Evolutionary conservation across 1,140 invertebrate species (phyloP).

Genomic region (Ooceraea biroi): DNA sequence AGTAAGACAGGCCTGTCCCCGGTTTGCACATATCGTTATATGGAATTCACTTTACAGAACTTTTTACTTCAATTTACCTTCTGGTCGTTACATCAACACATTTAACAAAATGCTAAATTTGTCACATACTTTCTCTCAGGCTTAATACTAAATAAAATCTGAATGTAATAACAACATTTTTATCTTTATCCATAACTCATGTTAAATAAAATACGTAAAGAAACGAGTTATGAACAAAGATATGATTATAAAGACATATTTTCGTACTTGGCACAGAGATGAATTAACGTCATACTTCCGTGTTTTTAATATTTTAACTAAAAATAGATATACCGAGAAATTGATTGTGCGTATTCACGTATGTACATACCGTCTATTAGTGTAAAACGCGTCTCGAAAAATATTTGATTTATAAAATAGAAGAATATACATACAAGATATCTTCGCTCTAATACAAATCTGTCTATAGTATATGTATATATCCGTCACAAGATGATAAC

Average conservation of each 20-base stretch:
- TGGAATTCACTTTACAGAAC: no score
- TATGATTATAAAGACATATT: constrained; percentile 42
- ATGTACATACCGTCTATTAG: constrained; percentile 3
- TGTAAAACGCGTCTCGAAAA: constrained; percentile 38
- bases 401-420: constrained; percentile 50
- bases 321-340: constrained; percentile 12
- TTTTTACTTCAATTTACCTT: constrained; percentile 37
- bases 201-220: constrained; percentile 1
- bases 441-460: no score
- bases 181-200: constrained; percentile 56
- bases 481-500: constrained; percentile 33
- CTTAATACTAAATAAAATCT: constrained; percentile 63
- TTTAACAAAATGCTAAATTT: constrained; percentile 40
- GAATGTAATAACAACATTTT: constrained; percentile 53
- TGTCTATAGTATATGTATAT: no score
- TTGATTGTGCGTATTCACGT: not conserved
- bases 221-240: constrained; percentile 50
- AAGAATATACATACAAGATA: not conserved
- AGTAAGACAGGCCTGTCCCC: no score
- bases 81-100: constrained; percentile 4
- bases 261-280: constrained; percentile 51
- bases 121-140: constrained; percentile 26
- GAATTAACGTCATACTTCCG: constrained; percentile 18
- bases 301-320: constrained; percentile 4
- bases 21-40: no score